phyloP scores from a whole-genome alignment of 2,113 vertebrate genomes.

The Diadophis punctatus region DNA sequence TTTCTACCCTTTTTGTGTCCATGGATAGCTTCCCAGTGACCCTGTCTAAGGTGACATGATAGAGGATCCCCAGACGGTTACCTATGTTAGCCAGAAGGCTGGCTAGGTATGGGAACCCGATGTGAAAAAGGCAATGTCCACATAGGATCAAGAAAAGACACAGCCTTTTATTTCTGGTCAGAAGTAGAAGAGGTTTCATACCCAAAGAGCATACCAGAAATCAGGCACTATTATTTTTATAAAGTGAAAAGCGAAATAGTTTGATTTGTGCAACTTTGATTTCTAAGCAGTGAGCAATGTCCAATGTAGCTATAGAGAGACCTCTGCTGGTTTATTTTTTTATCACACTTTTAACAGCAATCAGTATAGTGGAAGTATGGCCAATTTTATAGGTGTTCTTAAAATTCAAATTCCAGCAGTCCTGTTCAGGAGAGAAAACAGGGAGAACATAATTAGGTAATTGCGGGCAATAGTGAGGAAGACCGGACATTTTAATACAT shows the following conservation, averaged over 20 bases:
- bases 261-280: neutral
- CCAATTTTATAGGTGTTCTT: neutral
- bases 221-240: too few relatives aligned
- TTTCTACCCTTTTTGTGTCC: too few relatives aligned
- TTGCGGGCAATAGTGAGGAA: neutral
- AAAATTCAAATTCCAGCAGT: neutral
- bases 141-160: too few relatives aligned
- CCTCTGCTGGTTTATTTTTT: conserved; percentile 13
- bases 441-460: neutral
- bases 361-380: neutral
- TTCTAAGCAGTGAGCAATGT: neutral
- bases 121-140: too few relatives aligned
- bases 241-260: neutral
- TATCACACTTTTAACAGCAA: neutral
- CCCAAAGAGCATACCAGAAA: too few relatives aligned
- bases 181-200: too few relatives aligned
- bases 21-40: too few relatives aligned
- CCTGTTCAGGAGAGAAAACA: neutral
- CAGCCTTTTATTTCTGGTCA: too few relatives aligned
- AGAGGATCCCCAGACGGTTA: too few relatives aligned
- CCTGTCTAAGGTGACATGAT: too few relatives aligned
- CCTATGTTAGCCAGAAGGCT: too few relatives aligned
- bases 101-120: too few relatives aligned
- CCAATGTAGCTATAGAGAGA: neutral
- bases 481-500: neutral